phyloP scores from a whole-genome alignment of 2,113 vertebrate genomes.

The Lutjanus erythropterus region DNA sequence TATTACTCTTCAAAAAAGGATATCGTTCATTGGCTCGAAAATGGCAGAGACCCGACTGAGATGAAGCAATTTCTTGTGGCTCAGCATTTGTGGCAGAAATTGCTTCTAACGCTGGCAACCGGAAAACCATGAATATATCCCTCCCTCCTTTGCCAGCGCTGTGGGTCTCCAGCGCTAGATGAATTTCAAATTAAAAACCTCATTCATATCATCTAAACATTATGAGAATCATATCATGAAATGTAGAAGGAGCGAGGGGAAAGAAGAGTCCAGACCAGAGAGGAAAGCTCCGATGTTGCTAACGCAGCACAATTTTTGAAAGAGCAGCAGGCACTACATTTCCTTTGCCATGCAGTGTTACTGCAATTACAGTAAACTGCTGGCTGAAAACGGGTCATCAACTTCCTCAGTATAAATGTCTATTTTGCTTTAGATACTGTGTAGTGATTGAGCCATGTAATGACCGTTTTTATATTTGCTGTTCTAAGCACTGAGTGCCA shows the following conservation, averaged over 20 bases:
- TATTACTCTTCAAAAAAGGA: neutral
- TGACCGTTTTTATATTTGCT: slow-evolving; percentile 64
- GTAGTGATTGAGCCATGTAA: slow-evolving; percentile 50
- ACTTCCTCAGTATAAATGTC: slow-evolving; percentile 51
- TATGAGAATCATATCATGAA: neutral
- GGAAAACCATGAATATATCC: neutral
- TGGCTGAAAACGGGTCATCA: slow-evolving; percentile 40
- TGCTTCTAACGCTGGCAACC: neutral
- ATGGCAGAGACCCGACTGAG: neutral
- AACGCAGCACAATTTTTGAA: slow-evolving; percentile 57
- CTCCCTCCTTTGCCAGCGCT: neutral
- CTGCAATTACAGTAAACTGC: slow-evolving; percentile 51
- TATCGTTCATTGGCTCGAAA: neutral
- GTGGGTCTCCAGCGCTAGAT: neutral
- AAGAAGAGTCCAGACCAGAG: neutral
- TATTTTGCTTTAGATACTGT: slow-evolving; percentile 42
- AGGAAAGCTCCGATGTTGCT: slow-evolving; percentile 30
- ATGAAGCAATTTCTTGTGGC: neutral
- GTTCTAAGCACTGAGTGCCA: slow-evolving; percentile 23
- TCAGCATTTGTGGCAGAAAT: slow-evolving; percentile 6
- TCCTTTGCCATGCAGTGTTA: slow-evolving; percentile 49
- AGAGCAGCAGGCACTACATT: slow-evolving; percentile 41
- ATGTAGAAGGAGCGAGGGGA: neutral
- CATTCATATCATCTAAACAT: neutral
- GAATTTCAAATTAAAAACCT: neutral